These are phyloP conservation scores for Pseudocheirus occidentalis DNA, from an alignment of 2,797 vertebrate species.

Conservation along the genomic window DNA sequence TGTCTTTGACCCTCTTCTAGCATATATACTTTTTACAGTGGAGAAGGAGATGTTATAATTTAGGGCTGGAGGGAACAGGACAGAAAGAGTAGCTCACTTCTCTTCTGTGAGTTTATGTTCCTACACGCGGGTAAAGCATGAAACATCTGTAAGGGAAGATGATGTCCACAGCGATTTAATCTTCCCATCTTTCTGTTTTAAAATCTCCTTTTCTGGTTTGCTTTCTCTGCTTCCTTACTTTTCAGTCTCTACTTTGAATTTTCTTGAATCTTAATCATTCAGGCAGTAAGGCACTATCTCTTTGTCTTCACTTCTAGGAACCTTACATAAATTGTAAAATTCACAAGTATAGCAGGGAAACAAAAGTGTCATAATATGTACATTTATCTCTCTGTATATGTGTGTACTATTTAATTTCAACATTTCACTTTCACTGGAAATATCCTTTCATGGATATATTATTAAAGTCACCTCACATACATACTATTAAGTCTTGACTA, in stretches of 20 bases:
- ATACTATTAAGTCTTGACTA: not conserved
- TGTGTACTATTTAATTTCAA: not conserved
- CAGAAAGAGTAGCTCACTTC: too few relatives aligned
- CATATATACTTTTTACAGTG: too few relatives aligned
- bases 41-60: too few relatives aligned
- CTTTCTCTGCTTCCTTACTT: not conserved
- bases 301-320: not conserved
- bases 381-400: not conserved
- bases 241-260: not conserved
- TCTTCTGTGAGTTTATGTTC: too few relatives aligned
- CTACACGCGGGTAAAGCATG: too few relatives aligned
- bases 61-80: too few relatives aligned
- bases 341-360: not conserved
- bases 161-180: too few relatives aligned
- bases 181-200: not conserved
- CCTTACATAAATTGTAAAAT: not conserved
- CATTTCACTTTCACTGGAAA: not conserved
- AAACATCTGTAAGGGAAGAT: too few relatives aligned
- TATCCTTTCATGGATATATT: not conserved
- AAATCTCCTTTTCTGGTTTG: not conserved
- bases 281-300: not conserved
- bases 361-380: not conserved
- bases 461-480: not conserved
- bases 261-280: not conserved
- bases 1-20: too few relatives aligned